Percentiles rank a stretch among this genome's conserved stretches.
These are phyloP conservation scores for Pogonognathellus flavescens DNA, from an alignment of 1,140 invertebrate species.

Conservation along the genomic window DNA sequence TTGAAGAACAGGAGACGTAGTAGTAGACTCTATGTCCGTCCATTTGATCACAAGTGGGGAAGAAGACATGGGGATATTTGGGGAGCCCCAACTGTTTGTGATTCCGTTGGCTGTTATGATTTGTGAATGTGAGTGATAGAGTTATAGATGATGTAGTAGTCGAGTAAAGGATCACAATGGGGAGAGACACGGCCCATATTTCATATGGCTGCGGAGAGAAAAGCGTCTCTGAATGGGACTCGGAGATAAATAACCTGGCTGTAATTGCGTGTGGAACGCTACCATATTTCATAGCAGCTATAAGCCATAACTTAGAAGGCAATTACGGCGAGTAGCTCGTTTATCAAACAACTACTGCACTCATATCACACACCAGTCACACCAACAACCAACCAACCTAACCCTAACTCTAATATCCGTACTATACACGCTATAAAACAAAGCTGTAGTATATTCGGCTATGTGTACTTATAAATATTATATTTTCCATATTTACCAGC, in stretches of 20 bases:
- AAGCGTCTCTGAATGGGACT: slow-evolving; percentile 56
- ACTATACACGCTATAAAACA: neutral
- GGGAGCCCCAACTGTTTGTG: neutral
- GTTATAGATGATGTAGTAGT: slow-evolving; percentile 25
- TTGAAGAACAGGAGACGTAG: too few relatives aligned
- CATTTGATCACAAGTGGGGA: neutral
- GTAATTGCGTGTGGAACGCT: slow-evolving; percentile 75
- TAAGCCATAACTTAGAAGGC: slow-evolving; percentile 75
- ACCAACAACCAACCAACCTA: neutral
- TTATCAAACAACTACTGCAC: slow-evolving; percentile 70
- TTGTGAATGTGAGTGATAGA: slow-evolving; percentile 13
- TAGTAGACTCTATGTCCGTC: neutral
- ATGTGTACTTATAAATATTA: neutral
- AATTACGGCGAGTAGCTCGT: slow-evolving; percentile 75
- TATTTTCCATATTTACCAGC: too few relatives aligned
- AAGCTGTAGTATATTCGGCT: neutral
- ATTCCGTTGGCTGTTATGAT: neutral
- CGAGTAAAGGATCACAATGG: slow-evolving; percentile 61
- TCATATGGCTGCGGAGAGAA: slow-evolving; percentile 58
- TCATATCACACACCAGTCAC: slow-evolving; percentile 1
- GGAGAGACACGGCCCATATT: slow-evolving; percentile 64
- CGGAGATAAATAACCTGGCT: slow-evolving; percentile 74
- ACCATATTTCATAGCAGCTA: slow-evolving; percentile 75
- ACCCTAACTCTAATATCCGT: neutral
- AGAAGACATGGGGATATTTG: neutral